Percentiles rank a stretch among this genome's conserved stretches.
phyloP scores from a whole-genome alignment of 2,113 vertebrate species.

The Neodontobutis hainanensis region DNA sequence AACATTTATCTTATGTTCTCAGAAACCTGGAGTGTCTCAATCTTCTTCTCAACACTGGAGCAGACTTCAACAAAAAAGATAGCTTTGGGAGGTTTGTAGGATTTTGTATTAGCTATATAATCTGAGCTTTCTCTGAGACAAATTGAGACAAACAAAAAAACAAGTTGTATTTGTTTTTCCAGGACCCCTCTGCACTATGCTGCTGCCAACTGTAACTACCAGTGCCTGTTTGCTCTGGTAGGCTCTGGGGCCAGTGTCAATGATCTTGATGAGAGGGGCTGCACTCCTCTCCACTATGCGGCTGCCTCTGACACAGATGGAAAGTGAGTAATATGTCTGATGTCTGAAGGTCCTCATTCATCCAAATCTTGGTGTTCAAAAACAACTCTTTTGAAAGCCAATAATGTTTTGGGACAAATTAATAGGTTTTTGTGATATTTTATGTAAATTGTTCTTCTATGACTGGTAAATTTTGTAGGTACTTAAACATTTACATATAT shows the following conservation, averaged over 20 bases:
- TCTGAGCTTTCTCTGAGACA: not conserved
- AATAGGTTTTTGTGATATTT: constrained; percentile 7
- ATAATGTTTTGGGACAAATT: constrained; percentile 20
- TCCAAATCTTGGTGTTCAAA: not conserved
- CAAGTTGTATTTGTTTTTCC: constrained; percentile 50
- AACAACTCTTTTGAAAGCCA: constrained; percentile 46
- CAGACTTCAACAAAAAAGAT: constrained; percentile 98
- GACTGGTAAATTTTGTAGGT: not conserved
- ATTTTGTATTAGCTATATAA: constrained; percentile 4
- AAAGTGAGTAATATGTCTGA: constrained; percentile 80
- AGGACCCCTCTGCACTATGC: constrained; percentile 98
- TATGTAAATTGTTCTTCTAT: constrained; percentile 10
- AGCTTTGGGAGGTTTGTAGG: constrained; percentile 93
- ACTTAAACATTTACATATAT: no score
- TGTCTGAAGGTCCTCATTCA: not conserved
- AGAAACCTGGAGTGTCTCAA: constrained; percentile 99
- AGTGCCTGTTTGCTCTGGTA: constrained; percentile 99
- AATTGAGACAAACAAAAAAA: no score
- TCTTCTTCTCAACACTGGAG: constrained; percentile 94
- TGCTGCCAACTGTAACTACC: constrained; percentile 99
- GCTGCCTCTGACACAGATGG: constrained; percentile 97
- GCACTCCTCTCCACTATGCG: constrained; percentile 96
- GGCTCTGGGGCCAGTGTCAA: constrained; percentile 98
- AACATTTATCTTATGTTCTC: constrained; percentile 16
- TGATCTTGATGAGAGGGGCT: constrained; percentile 94